Conservation (phyloP, 53 echinoderm and acorn worm species). For the Zoroaster sp. region DNA sequence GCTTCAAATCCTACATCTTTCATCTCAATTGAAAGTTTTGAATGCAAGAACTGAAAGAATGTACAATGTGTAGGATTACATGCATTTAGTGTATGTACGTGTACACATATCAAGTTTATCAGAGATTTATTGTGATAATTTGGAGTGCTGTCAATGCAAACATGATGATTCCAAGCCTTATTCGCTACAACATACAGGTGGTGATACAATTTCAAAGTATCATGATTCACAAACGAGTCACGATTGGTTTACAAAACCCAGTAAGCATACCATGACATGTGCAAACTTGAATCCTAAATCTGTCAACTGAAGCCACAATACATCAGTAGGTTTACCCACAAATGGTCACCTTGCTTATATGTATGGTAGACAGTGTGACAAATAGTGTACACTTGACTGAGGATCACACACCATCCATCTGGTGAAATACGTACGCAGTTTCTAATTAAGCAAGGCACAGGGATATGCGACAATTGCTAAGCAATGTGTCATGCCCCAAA, state of each 20-base stretch:
- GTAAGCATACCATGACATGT: not conserved
- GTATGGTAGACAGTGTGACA: not conserved
- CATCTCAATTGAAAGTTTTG: too few relatives aligned
- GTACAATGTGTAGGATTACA: too few relatives aligned
- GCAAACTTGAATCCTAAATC: too few relatives aligned
- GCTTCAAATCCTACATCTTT: too few relatives aligned
- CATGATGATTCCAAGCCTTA: not conserved
- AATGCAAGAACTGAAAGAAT: too few relatives aligned
- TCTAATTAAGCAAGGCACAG: conserved; percentile 15
- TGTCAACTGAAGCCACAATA: not conserved
- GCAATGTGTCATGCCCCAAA: conserved; percentile 12
- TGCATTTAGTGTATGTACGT: too few relatives aligned
- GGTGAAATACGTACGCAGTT: not conserved
- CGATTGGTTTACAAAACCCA: not conserved
- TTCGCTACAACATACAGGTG: not conserved
- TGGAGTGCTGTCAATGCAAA: not conserved
- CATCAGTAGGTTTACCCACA: not conserved
- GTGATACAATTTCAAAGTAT: not conserved
- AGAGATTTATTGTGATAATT: not conserved
- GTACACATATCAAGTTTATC: not conserved
- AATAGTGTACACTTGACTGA: not conserved
- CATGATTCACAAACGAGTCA: not conserved
- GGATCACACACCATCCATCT: conserved; percentile 1
- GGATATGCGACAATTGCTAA: not conserved
- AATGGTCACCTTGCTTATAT: not conserved